Percentiles rank a stretch among this genome's conserved stretches.
Evolutionary conservation across 1,140 invertebrate genomes (phyloP).

Genomic region (Dermatophagoides farinae): DNA sequence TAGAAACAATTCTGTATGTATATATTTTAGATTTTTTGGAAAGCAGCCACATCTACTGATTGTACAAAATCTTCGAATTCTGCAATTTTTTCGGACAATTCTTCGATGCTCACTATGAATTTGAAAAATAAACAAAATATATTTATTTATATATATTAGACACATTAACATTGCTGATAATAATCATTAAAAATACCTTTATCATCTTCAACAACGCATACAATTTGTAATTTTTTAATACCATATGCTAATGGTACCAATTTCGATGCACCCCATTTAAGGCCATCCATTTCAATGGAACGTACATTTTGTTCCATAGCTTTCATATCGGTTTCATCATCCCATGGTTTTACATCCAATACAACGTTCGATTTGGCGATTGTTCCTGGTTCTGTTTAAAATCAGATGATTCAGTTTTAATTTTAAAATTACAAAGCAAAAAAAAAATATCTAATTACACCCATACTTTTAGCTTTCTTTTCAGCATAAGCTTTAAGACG

Average conservation of each 20-base stretch:
- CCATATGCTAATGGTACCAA: slow-evolving; percentile 80
- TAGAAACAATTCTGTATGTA: not conserved
- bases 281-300: slow-evolving; percentile 55
- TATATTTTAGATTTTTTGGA: slow-evolving; percentile 72
- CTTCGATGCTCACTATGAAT: slow-evolving; percentile 49
- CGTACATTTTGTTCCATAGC: slow-evolving; percentile 60
- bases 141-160: not conserved
- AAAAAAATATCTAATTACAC: too few species aligned
- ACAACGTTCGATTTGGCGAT: slow-evolving; percentile 88
- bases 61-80: slow-evolving; percentile 64
- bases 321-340: slow-evolving; percentile 84
- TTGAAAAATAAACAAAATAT: too few species aligned
- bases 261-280: slow-evolving; percentile 70
- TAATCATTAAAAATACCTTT: slow-evolving; percentile 29
- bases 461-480: slow-evolving; percentile 41
- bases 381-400: slow-evolving; percentile 35
- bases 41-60: slow-evolving; percentile 84
- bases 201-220: slow-evolving; percentile 84
- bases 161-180: not conserved
- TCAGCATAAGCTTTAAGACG: slow-evolving; percentile 63
- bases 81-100: slow-evolving; percentile 66
- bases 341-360: slow-evolving; percentile 93
- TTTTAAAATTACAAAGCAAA: not conserved
- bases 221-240: slow-evolving; percentile 80
- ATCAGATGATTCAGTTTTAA: not conserved